Conservation (phyloP, 2,888 invertebrate genomes). For the Pherbina coryleti region DNA sequence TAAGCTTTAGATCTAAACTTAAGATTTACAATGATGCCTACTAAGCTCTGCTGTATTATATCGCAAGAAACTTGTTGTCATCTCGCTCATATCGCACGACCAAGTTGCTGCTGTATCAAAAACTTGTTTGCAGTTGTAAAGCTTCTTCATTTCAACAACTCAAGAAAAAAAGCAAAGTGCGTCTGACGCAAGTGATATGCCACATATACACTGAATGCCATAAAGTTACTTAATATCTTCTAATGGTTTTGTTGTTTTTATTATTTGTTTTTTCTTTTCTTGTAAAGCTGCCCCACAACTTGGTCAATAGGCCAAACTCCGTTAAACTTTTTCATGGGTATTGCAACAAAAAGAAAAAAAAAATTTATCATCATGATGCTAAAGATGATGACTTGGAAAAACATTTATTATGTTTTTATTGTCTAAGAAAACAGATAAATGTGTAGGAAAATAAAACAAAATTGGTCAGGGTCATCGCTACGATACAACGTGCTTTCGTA, state of each 20-base stretch:
- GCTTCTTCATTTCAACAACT: background rate
- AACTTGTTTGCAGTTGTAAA: background rate
- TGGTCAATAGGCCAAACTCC: conserved; percentile 8
- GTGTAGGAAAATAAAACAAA: background rate
- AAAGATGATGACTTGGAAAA: background rate
- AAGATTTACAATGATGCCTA: too few relatives aligned
- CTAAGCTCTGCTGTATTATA: too few relatives aligned
- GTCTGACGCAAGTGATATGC: background rate
- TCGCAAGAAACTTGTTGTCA: too few relatives aligned
- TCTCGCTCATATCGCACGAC: too few relatives aligned
- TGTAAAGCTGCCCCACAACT: background rate
- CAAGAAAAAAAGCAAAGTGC: background rate
- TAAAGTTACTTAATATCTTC: background rate
- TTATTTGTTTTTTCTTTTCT: background rate
- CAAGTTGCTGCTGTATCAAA: too few relatives aligned
- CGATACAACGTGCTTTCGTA: background rate
- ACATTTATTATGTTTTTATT: background rate
- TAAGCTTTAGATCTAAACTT: too few relatives aligned
- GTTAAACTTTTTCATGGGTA: background rate
- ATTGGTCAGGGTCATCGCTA: background rate
- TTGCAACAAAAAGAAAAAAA: background rate
- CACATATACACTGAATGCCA: background rate
- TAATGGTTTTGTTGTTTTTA: background rate
- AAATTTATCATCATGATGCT: background rate
- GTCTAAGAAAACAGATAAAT: background rate